Evolutionary conservation across 2,888 invertebrate species (phyloP), one percentile per base, ranked within the genome.

Genomic region (Cetonia aurata): DNA sequence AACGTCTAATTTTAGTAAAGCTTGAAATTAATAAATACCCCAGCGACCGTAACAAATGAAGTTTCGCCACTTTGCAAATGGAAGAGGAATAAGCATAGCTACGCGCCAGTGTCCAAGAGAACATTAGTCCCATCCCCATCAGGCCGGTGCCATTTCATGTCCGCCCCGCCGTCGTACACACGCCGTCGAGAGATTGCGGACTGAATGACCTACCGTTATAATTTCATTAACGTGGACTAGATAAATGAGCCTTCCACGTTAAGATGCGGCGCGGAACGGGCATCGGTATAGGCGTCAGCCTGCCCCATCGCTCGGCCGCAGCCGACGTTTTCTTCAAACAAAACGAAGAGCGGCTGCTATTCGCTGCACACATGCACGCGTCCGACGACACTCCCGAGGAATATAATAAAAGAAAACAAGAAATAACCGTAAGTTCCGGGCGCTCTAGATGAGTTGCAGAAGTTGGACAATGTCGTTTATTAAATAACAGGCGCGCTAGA

Each of bases 181-280:
- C 60, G 60, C 76, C 76, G 74, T 73, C 71, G 70, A 76, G 72
- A 80, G 80, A 81, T 80, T 80, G 79, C 78, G 78, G 77, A 72
- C 76, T 25, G 77, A 81, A 83, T 82, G 82, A 82, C 81, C 82
- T 77, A 80, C 79, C 80, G 76, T 80, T 85, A 87, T 87, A 87
- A 87, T 87, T 87, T 87, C 87, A 87, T 87, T 87, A 87, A 85
- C 85, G 81, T 83, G 75, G 80, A 60, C 60, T 82, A 85, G 86
- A 87, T 86, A 87, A 87, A 87, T 87, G 87, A 85, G 85, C 82
- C 74, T 60, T 46, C 73, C 77, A 79, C 80, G 79, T 81, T 80
- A 78, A 33, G 46, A 60, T 46, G 79, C 77, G 78, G 76, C 74
- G 80, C 75, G 71, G 73, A 73, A 75, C 75, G 75, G 72, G 31